Evolutionary conservation across 1,140 invertebrate genomes (phyloP).

Genomic region (Meloidogyne hapla): DNA sequence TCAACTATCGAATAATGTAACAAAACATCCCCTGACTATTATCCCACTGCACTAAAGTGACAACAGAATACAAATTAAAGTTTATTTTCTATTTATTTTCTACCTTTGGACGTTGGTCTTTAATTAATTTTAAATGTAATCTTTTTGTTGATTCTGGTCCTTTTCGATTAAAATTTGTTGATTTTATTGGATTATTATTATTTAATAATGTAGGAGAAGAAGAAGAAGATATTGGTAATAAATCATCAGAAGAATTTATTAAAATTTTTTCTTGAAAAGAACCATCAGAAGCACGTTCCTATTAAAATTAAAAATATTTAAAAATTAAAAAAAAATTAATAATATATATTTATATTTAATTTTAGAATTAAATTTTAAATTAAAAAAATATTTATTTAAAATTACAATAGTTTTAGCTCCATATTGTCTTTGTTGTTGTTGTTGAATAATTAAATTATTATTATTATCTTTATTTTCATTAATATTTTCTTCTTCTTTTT

Average conservation of each 20-base stretch:
- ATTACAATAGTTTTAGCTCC: constrained; percentile 27
- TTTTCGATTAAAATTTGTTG: constrained; percentile 9
- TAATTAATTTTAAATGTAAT: constrained; percentile 26
- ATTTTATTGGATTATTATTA: not conserved
- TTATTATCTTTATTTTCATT: not conserved
- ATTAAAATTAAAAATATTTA: constrained; percentile 1
- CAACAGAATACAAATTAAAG: no score
- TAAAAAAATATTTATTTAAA: not conserved
- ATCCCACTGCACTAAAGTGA: no score
- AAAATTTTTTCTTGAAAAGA: constrained; percentile 28
- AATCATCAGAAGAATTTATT: constrained; percentile 23
- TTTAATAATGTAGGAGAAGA: no score
- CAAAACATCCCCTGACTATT: no score
- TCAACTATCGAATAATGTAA: no score
- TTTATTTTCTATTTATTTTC: no score
- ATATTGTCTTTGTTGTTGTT: constrained; percentile 19
- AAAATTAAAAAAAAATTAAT: not conserved
- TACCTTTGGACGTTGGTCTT: not conserved
- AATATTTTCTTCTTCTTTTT: constrained; percentile 2
- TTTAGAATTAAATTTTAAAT: no score
- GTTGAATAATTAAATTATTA: not conserved
- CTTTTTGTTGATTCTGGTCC: constrained; percentile 21
- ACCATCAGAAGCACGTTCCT: constrained; percentile 26
- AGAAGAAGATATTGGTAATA: not conserved
- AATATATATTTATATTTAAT: not conserved